Conservation (phyloP, 2,888 invertebrate species). For the Archips crataeganus region DNA sequence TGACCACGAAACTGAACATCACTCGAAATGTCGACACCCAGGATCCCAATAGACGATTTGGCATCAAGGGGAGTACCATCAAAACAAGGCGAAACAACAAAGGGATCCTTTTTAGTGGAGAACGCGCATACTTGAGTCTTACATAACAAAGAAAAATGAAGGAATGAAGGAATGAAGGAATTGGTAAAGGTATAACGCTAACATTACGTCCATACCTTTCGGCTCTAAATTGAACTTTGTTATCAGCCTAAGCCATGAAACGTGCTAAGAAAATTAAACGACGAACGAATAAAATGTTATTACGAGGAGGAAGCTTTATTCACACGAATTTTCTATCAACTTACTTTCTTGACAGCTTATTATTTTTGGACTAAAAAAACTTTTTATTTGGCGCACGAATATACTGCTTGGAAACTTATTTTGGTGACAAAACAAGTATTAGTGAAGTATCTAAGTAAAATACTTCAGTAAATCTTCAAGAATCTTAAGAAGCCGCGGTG, state of each 20-base stretch:
- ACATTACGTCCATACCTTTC: constrained; percentile 44
- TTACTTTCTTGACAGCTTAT: constrained; percentile 28
- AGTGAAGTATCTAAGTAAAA: background rate
- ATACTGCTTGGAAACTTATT: background rate
- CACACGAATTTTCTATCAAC: constrained; percentile 39
- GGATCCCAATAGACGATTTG: no score
- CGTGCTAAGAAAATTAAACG: constrained; percentile 60
- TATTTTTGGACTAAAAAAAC: constrained; percentile 6
- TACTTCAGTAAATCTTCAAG: background rate
- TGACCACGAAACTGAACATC: no score
- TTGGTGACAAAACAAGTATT: background rate
- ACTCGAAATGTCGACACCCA: no score
- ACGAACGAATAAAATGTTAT: constrained; percentile 45
- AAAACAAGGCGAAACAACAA: no score
- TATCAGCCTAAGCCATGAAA: constrained; percentile 54
- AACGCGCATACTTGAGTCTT: no score
- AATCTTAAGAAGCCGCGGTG: no score
- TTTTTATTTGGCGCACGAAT: background rate
- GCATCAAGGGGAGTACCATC: no score
- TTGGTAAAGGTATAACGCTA: constrained; percentile 6
- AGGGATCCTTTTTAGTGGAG: no score
- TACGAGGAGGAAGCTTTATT: constrained; percentile 39
- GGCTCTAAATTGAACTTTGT: constrained; percentile 56
- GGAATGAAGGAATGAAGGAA: no score
- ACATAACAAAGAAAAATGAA: no score